Evolutionary conservation across 2,797 vertebrate genomes (phyloP), one percentile per base, ranked within the genome.

Genomic region (Acanthurus tractus): DNA sequence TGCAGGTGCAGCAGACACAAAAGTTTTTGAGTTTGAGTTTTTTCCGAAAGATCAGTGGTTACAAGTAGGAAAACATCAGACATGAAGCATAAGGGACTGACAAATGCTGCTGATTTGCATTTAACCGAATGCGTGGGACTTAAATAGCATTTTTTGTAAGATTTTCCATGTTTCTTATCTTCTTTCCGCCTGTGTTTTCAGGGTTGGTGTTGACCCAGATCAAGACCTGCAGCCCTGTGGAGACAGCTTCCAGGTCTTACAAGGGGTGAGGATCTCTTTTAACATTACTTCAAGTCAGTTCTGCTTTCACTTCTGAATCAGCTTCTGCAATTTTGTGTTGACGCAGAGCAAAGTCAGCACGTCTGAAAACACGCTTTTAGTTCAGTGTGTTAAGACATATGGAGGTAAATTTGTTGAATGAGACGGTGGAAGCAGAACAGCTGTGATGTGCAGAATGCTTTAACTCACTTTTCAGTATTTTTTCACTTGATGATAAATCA

Each of bases 241-340:
- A 11, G 98, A 98, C 94, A 99, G 95, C 93, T 99, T 99, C 94
- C 97, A 98, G 95, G 98, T 99, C 86, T 94, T 99, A 76, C 98
- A 99, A 91, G 96, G 95, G 92, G 98, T 99, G 94, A 98, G 97
- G 92, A 87, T 34, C 50, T 38, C 25, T 55, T 77, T 77, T 49
- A 18, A 50, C 44, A 2, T 46, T 45, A 6, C n/a, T 20, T 18
- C 0, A n/a, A 20, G 12, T 36, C 36, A 8, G 4, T 20, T 14
- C 42, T 8, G 8, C 10, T 55, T 1, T 52, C 22, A 2, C 11
- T 8, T 0, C 12, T 48, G 3, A 68, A 62, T 18, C 15, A 2
- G 10, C 63, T 83, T 76, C 66, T 71, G 44, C 58, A 66, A 20
- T 59, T 72, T 78, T 17, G 2, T 55, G 52, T 49, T 3, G 20